Evolutionary conservation across 2,113 vertebrate species (phyloP).

Genomic region (Phaetusa simplex): DNA sequence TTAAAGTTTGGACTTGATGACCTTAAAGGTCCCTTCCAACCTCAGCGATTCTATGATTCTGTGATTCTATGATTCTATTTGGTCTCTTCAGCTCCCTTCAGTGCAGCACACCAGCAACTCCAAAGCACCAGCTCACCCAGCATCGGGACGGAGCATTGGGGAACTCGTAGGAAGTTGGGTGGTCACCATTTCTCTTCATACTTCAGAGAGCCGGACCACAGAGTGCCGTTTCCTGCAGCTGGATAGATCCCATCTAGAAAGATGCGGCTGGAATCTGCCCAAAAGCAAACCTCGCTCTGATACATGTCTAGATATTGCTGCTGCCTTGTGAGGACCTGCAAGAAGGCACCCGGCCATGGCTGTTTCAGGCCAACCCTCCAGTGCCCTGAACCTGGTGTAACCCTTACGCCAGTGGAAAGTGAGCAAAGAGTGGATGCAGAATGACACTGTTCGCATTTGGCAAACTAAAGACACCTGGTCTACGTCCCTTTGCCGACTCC

Average conservation of each 20-base stretch:
- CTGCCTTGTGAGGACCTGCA: neutral
- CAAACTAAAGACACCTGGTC: neutral
- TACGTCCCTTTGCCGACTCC: neutral
- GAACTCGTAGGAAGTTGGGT: fast-evolving
- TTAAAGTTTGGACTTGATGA: too few species aligned
- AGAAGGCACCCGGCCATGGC: neutral
- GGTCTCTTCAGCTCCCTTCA: too few species aligned
- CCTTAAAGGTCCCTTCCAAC: too few species aligned
- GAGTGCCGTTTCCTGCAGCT: neutral
- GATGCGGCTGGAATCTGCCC: neutral
- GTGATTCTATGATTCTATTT: too few species aligned
- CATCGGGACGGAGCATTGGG: fast-evolving
- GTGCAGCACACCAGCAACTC: neutral
- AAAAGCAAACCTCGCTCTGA: neutral
- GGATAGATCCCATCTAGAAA: neutral
- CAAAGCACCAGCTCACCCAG: neutral
- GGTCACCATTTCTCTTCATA: neutral
- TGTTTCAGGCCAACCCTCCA: neutral
- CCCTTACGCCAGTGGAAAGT: neutral
- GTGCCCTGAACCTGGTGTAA: neutral
- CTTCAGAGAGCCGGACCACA: neutral
- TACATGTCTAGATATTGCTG: neutral
- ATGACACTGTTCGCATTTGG: neutral
- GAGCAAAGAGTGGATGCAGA: neutral
- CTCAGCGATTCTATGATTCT: too few species aligned